These are phyloP conservation scores for Anabas testudineus DNA, from an alignment of 2,797 vertebrate species.

Conservation along the genomic window DNA sequence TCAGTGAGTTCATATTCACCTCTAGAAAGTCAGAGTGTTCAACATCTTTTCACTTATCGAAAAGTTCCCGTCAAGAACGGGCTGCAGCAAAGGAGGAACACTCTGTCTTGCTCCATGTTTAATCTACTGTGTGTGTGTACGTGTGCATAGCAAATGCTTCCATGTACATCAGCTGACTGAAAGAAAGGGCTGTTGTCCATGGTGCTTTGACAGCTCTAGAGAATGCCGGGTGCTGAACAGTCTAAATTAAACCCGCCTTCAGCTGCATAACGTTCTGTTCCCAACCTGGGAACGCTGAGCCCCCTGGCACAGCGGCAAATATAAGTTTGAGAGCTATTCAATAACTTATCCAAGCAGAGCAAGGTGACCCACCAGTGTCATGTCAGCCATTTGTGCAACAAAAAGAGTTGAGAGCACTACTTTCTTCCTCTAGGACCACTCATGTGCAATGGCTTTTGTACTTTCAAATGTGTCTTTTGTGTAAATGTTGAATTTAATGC, in stretches of 20 bases:
- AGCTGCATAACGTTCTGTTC: conserved; percentile 73
- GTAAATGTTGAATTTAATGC: conserved; percentile 4
- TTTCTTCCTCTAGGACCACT: conserved; percentile 16
- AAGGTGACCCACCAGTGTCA: conserved; percentile 68
- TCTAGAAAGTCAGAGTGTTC: conserved; percentile 1
- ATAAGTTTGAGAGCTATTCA: conserved; percentile 56
- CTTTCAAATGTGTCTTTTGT: conserved; percentile 8
- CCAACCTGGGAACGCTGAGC: conserved; percentile 48
- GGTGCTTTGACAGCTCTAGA: conserved; percentile 57
- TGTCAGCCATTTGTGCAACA: conserved; percentile 52
- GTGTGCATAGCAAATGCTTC: conserved; percentile 14
- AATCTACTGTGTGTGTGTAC: conserved; percentile 30
- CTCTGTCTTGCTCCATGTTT: conserved; percentile 47
- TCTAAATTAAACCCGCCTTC: conserved; percentile 67
- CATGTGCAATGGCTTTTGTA: not conserved
- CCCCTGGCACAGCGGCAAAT: conserved; percentile 52
- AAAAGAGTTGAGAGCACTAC: conserved; percentile 14
- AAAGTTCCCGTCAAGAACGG: conserved; percentile 35
- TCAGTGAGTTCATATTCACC: conserved; percentile 4
- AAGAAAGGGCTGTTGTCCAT: conserved; percentile 50
- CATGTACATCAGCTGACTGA: conserved; percentile 28
- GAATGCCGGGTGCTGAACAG: conserved; percentile 61
- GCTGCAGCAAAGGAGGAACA: conserved; percentile 50
- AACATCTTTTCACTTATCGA: conserved; percentile 34
- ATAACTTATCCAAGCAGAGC: conserved; percentile 53